Base-by-base conservation (phyloP, 1,140 invertebrate genomes). In the Drosophila serrata region DNA sequence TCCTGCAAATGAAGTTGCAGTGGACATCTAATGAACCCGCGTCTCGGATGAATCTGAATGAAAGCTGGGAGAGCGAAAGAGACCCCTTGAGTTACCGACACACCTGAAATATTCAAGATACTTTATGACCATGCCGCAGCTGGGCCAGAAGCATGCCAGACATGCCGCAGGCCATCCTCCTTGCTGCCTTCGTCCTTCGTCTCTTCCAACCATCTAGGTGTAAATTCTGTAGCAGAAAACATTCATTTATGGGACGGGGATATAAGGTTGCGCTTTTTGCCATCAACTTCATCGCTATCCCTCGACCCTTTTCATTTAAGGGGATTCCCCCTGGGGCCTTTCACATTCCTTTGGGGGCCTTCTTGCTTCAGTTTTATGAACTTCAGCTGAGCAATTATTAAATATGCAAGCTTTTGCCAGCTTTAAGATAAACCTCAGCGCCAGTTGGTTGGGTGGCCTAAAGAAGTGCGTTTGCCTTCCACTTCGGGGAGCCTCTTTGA, bases 91-190 rank as follows among this genome's bases (percentile, higher is more conserved):
- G 77, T 70, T 74, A 58, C 79, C 69, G 39, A 58, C 85, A 58
- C 68, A 87, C 80, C 77, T 75, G 64, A 87, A 87, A 87, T 90
- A 90, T 90, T 87, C 79, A 80, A 84, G 85, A 87, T 87, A 84
- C 80, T 90, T 87, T 87, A 88, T 78, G 84, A 42, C 69, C 68
- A 80, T 45, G 80, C 76, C 80, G 60, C 76, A 74, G 85, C 67
- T 79, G 79, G 67, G 29, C 80, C 80, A 72, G 57, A 78, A 42
- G 67, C 64, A 88, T 80, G 65, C 81, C 79, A 61, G 33, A 46
- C 51, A 76, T 61, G 60, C 61, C 59, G 53, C 74, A 57, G 59
- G 57, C 37, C 12, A 4, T n/a, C 51, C 19, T 9, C 8, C n/a
- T n/a, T n/a, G n/a, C n/a, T 9, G 17, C 31, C 19, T 8, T 33